Base-by-base conservation (phyloP, 92 coral and sea anemone species). In the Palythoa grandis region DNA sequence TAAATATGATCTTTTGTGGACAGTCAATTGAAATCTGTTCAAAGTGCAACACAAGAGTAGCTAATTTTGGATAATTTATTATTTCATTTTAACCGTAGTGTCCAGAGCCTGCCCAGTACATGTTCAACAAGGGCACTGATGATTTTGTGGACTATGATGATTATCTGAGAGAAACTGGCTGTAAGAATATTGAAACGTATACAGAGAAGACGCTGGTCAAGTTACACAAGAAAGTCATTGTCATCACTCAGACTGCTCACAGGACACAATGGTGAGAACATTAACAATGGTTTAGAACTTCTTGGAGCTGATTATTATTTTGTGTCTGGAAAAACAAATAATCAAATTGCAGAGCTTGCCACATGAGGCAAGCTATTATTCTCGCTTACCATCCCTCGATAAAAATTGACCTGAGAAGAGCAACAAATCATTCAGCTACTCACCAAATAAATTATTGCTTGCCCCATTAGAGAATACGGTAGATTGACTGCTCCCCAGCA, bases 111-210 rank as follows among this genome's bases (percentile, higher is more conserved):
- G 85, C 95, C 2, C 93, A 93, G 79, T 90, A 93, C 61, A 82
- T 87, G 86, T 95, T 97, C 83, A 90, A 92, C 88, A 90, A 93
- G 87, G 99, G 99, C 24, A 97, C 99, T 56, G 99, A 97, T 88
- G 99, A 97, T 63, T 97, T 88, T 79, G 97, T 97, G 25, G 99
- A 97, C 85, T 97, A 95, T 50, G 95, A 95, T 70, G 99, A 97
- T 56, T 94, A 94, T 16, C 87, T 94, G 70, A 94, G 88, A 83
- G 98, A 95, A 73, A 92, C 92, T 7, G 93, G 98, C 48, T 89
- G 90, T 61, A 92, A 85, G 69, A 70, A 88, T 37, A 57, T 71
- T 0, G 98, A 95, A 69, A 89, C 92, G 3, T 95, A 92, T 82
- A 89, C 95, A 20, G 99, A 97, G 88, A 97, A 97, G 68, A 82